These are phyloP conservation scores for Xenopus tropicalis DNA, from an alignment of 2,113 vertebrate genomes.

Conservation along the genomic window DNA sequence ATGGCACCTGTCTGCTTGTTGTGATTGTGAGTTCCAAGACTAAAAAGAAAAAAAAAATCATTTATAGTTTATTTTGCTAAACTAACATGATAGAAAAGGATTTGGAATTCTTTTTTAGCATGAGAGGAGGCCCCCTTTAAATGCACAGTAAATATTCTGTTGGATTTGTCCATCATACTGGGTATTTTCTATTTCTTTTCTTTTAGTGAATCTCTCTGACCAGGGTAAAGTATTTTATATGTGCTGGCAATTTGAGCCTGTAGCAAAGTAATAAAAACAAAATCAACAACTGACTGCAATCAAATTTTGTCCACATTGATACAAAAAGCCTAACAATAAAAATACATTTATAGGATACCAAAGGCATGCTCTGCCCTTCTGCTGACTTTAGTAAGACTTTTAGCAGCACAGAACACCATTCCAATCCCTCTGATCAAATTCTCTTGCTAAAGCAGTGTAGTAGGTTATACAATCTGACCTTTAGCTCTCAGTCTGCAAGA, in stretches of 20 bases:
- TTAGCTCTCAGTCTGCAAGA: constrained; percentile 2
- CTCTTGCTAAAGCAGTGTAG: background rate
- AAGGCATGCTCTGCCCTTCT: background rate
- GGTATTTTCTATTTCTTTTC: too few relatives aligned
- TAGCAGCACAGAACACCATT: background rate
- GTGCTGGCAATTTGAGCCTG: background rate
- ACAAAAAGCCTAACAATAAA: constrained; percentile 18
- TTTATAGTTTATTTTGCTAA: too few relatives aligned
- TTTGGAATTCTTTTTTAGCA: too few relatives aligned
- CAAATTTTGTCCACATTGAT: background rate
- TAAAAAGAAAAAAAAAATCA: too few relatives aligned
- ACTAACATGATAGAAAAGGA: too few relatives aligned
- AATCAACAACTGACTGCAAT: background rate
- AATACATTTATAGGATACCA: background rate
- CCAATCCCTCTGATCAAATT: background rate
- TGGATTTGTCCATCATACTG: too few relatives aligned
- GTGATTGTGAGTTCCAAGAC: too few relatives aligned
- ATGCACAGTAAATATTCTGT: too few relatives aligned
- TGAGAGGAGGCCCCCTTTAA: too few relatives aligned
- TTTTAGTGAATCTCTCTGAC: too few relatives aligned
- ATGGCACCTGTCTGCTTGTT: too few relatives aligned
- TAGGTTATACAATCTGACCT: background rate
- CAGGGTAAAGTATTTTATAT: too few relatives aligned
- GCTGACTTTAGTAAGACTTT: background rate
- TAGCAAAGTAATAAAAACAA: constrained; percentile 9